Percentiles rank a stretch among this genome's conserved stretches.
phyloP scores from a whole-genome alignment of 2,888 invertebrate species.

The Drosophila kuntzei region DNA sequence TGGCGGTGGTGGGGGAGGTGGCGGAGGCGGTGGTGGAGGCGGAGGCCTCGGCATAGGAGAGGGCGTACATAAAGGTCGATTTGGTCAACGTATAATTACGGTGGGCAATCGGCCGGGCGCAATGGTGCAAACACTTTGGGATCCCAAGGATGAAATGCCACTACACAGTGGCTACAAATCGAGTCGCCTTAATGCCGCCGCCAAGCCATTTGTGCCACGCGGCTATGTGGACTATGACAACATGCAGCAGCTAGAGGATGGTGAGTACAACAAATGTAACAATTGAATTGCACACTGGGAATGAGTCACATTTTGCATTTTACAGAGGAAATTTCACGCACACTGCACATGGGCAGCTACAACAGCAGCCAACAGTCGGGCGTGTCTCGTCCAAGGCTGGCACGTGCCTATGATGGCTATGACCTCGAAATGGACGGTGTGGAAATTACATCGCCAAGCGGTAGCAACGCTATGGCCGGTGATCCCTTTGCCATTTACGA shows the following conservation, averaged over 20 bases:
- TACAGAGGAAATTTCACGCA: constrained; percentile 63
- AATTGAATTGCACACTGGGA: not conserved
- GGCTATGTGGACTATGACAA: constrained; percentile 85
- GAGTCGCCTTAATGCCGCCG: constrained; percentile 35
- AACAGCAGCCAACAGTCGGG: constrained; percentile 9
- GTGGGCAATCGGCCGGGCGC: constrained; percentile 38
- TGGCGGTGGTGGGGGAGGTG: not conserved
- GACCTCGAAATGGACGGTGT: constrained; percentile 50
- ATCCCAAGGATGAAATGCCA: constrained; percentile 37
- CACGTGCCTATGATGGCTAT: constrained; percentile 22
- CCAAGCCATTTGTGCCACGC: constrained; percentile 76
- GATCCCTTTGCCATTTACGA: constrained; percentile 85
- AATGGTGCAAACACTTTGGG: constrained; percentile 40
- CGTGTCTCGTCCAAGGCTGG: constrained; percentile 3
- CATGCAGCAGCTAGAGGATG: constrained; percentile 84
- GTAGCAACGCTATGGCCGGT: constrained; percentile 7
- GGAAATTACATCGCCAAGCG: constrained; percentile 38
- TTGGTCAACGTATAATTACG: constrained; percentile 53
- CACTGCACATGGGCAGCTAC: constrained; percentile 52
- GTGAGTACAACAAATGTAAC: constrained; percentile 51
- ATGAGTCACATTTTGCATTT: constrained; percentile 1
- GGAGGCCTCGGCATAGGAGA: not conserved
- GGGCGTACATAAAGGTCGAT: constrained; percentile 34
- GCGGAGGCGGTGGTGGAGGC: not conserved
- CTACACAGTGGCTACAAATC: constrained; percentile 11